Evolutionary conservation across 2,797 vertebrate genomes (phyloP).

Genomic region (Martes flavigula): DNA sequence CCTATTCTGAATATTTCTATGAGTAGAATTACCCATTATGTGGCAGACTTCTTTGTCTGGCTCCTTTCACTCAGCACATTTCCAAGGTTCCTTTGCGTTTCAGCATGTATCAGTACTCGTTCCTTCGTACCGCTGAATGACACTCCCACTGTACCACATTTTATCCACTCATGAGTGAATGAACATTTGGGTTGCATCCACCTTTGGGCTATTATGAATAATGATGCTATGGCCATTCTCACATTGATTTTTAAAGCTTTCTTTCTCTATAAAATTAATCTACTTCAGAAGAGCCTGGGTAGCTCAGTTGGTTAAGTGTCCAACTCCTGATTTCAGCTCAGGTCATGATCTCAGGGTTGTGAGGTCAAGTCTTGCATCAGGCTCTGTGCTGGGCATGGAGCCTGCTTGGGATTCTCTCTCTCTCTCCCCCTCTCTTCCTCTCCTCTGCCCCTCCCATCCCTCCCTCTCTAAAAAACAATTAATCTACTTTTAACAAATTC

Average conservation of each 20-base stretch:
- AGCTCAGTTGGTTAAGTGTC: too few relatives aligned
- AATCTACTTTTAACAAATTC: background rate
- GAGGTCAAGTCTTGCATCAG: too few relatives aligned
- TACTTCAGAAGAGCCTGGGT: background rate
- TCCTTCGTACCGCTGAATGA: background rate
- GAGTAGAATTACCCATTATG: background rate
- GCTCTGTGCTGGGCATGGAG: too few relatives aligned
- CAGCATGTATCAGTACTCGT: background rate
- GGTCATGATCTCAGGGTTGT: too few relatives aligned
- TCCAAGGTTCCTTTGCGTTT: background rate
- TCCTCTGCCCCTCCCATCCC: too few relatives aligned
- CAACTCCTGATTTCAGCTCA: too few relatives aligned
- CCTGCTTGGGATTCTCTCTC: too few relatives aligned
- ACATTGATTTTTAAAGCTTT: background rate
- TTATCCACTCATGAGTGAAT: background rate
- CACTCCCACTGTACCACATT: background rate
- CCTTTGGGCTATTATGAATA: background rate
- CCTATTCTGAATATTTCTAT: background rate
- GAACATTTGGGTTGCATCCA: background rate
- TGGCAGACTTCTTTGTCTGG: background rate
- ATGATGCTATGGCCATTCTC: background rate
- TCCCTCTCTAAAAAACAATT: too few relatives aligned
- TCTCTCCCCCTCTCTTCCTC: too few relatives aligned
- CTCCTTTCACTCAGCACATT: background rate
- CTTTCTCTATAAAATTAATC: background rate